Percentiles rank a stretch among this genome's conserved stretches.
Evolutionary conservation across 2,888 invertebrate species (phyloP).

Genomic region (Meteorus colon): DNA sequence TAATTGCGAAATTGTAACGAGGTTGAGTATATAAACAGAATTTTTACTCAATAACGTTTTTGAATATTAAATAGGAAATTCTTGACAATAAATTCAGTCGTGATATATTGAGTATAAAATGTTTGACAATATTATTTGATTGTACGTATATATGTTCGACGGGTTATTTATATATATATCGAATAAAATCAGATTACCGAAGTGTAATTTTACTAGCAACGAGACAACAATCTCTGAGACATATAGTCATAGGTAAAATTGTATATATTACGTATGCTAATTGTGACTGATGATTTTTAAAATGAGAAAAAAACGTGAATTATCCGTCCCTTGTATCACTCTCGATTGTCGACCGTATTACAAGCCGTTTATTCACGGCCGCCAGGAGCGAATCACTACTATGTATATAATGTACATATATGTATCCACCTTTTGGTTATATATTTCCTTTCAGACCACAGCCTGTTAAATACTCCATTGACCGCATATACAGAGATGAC

Average conservation of each 20-base stretch:
- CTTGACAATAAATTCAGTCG: too few relatives aligned
- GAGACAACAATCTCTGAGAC: constrained; percentile 34
- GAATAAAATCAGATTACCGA: constrained; percentile 30
- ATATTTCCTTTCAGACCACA: constrained; percentile 9
- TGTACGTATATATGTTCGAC: too few relatives aligned
- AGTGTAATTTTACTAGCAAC: constrained; percentile 1
- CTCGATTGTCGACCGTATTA: constrained; percentile 31
- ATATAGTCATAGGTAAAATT: constrained; percentile 18
- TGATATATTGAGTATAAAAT: too few relatives aligned
- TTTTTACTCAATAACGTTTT: background rate
- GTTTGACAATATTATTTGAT: too few relatives aligned
- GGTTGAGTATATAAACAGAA: constrained; percentile 31
- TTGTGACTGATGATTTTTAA: constrained; percentile 26
- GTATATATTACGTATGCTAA: constrained; percentile 41
- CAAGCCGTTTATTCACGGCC: constrained; percentile 34
- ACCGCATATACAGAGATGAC: constrained; percentile 1
- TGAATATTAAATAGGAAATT: too few relatives aligned
- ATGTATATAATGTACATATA: background rate
- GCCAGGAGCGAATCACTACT: constrained; percentile 18
- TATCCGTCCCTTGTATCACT: constrained; percentile 36
- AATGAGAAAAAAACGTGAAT: constrained; percentile 14
- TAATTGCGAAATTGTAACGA: constrained; percentile 28
- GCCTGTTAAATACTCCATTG: constrained; percentile 17
- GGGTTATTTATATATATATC: constrained; percentile 21
- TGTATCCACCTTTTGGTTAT: background rate